Percentiles rank a stretch among this genome's conserved stretches.
Evolutionary conservation across 2,113 vertebrate genomes (phyloP).

Genomic region (Lycaon pictus): DNA sequence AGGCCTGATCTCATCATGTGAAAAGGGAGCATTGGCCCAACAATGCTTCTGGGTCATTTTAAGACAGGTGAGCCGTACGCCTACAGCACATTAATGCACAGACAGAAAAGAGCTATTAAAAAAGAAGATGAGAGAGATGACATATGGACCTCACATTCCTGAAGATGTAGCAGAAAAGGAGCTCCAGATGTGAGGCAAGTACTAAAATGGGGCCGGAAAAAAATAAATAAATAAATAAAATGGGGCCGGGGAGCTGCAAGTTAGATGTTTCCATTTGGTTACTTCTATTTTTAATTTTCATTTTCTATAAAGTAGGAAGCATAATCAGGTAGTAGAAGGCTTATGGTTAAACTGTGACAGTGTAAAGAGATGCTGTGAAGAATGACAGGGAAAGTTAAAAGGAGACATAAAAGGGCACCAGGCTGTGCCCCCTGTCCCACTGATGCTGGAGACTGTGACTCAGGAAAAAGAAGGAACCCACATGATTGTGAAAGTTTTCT

Average conservation of each 20-base stretch:
- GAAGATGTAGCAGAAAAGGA: not conserved
- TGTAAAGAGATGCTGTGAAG: not conserved
- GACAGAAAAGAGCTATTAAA: not conserved
- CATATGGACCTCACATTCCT: not conserved
- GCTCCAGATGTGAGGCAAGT: not conserved
- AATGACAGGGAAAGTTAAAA: not conserved
- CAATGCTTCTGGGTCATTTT: not conserved
- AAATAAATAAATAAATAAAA: too few species aligned
- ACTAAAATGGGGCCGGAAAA: not conserved
- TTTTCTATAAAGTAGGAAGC: not conserved
- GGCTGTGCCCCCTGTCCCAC: not conserved
- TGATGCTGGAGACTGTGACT: not conserved
- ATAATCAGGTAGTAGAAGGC: not conserved
- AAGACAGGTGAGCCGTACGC: not conserved
- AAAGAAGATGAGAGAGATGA: not conserved
- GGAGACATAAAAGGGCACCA: not conserved
- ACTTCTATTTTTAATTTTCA: not conserved
- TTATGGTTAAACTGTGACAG: not conserved
- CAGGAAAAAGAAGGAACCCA: not conserved
- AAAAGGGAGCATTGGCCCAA: not conserved
- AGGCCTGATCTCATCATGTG: not conserved
- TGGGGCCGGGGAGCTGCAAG: not conserved
- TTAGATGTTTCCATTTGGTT: not conserved
- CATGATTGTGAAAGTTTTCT: not conserved
- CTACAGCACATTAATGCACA: not conserved